phyloP scores from a whole-genome alignment of 2,797 vertebrate genomes.

The Selene dorsalis region DNA sequence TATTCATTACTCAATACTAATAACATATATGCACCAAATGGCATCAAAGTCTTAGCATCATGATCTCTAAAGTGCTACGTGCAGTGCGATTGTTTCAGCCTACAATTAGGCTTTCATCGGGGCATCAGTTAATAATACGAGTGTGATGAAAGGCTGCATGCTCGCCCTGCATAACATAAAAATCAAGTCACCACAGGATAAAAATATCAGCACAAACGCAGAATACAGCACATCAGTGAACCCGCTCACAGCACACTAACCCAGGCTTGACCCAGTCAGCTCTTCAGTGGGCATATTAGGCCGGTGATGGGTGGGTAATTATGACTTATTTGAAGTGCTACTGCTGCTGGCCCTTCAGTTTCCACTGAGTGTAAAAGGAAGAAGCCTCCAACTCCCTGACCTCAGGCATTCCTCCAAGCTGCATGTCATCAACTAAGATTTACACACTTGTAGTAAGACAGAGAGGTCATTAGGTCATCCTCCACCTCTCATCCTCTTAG shows the following conservation, averaged over 20 bases:
- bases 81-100: conserved; percentile 39
- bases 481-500: conserved; percentile 20
- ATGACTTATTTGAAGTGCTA: conserved; percentile 59
- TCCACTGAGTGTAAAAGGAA: conserved; percentile 49
- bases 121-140: conserved; percentile 50
- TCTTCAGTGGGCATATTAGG: conserved; percentile 37
- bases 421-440: conserved; percentile 35
- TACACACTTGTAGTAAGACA: conserved; percentile 26
- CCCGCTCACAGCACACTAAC: conserved; percentile 16
- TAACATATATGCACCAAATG: conserved; percentile 37
- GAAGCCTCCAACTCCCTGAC: conserved; percentile 47
- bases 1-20: conserved; percentile 50
- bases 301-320: conserved; percentile 37
- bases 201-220: conserved; percentile 53
- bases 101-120: conserved; percentile 62
- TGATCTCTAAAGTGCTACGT: conserved; percentile 23
- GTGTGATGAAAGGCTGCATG: conserved; percentile 48
- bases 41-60: conserved; percentile 23
- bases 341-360: conserved; percentile 48
- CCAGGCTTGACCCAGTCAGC: conserved; percentile 35
- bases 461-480: conserved; percentile 21
- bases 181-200: conserved; percentile 45
- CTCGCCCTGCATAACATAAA: conserved; percentile 24
- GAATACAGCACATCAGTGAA: conserved; percentile 23
- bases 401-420: conserved; percentile 53